Evolutionary conservation across 2,888 invertebrate species (phyloP).

Genomic region (Phragmatobia fuliginosa): DNA sequence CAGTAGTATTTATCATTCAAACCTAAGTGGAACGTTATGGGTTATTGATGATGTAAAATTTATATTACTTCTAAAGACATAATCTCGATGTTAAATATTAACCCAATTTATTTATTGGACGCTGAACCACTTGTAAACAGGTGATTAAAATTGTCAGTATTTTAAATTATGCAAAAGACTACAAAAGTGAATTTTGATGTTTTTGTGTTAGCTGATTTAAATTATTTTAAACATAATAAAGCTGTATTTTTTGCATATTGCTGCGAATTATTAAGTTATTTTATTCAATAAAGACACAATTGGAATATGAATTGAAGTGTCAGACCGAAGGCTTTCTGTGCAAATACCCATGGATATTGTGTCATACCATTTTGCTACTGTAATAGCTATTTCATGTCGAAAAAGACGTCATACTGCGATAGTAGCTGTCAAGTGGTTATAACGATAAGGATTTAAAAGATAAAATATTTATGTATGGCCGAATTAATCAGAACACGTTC

Average conservation of each 20-base stretch:
- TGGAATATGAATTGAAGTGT: not conserved
- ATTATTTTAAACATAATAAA: no score
- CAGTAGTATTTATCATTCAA: no score
- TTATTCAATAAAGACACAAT: not conserved
- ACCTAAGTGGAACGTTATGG: no score
- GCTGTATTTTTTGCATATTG: not conserved
- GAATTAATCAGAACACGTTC: not conserved
- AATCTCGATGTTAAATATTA: no score
- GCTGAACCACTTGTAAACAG: not conserved
- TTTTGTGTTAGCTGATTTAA: no score
- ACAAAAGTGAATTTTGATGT: not conserved
- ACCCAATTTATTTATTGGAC: not conserved
- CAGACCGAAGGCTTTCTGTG: not conserved
- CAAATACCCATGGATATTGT: not conserved
- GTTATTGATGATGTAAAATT: no score
- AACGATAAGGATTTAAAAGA: conserved; percentile 7
- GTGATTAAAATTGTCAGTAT: not conserved
- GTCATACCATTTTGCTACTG: not conserved
- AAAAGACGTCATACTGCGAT: not conserved
- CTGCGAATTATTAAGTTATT: not conserved
- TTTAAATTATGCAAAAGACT: not conserved
- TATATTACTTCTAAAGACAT: no score
- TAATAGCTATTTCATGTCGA: conserved; percentile 2
- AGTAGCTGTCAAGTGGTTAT: conserved; percentile 9
- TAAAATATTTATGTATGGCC: not conserved